These are phyloP conservation scores for Haemorhous mexicanus DNA, from an alignment of 2,113 vertebrate species.

Conservation along the genomic window DNA sequence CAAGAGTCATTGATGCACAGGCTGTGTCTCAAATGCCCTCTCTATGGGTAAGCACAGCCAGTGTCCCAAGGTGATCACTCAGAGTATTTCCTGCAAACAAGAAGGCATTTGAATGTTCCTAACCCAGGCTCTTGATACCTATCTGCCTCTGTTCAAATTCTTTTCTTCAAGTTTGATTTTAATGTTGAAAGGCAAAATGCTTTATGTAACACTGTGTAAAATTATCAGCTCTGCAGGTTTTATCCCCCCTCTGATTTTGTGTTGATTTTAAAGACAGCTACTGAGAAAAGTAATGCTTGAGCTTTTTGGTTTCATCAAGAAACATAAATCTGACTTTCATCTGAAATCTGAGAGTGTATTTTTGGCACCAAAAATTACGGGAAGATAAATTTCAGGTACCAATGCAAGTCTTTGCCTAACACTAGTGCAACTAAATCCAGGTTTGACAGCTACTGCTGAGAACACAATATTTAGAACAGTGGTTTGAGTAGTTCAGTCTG, in stretches of 20 bases:
- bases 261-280: background rate
- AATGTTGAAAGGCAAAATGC: background rate
- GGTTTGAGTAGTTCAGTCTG: background rate
- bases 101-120: background rate
- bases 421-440: background rate
- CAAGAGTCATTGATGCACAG: background rate
- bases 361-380: background rate
- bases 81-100: background rate
- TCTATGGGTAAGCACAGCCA: background rate
- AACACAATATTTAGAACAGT: background rate
- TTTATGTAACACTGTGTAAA: background rate
- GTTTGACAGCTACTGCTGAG: conserved; percentile 10
- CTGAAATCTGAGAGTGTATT: background rate
- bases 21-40: background rate
- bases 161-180: background rate
- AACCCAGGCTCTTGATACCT: accelerated
- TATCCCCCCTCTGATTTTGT: background rate
- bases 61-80: background rate
- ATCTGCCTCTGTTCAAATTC: background rate
- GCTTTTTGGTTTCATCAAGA: background rate
- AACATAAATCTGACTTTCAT: background rate
- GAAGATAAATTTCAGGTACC: background rate
- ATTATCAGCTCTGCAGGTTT: background rate
- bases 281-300: background rate
- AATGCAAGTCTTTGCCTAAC: background rate